Evolutionary conservation across 2,113 vertebrate species (phyloP).

Genomic region (Pseudorasbora parva): DNA sequence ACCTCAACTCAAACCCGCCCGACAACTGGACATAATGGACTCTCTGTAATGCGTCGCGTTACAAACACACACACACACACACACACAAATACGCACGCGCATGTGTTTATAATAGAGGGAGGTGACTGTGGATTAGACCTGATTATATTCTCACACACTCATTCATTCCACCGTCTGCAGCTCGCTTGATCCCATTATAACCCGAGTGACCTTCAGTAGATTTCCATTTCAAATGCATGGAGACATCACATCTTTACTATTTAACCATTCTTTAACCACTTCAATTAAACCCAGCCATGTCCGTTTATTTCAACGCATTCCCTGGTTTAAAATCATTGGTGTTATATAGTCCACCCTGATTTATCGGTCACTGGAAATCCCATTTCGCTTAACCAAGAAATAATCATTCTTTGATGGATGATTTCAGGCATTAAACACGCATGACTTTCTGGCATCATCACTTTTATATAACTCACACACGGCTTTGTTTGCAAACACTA

Average conservation of each 20-base stretch:
- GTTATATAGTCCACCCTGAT: not conserved
- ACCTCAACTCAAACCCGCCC: not conserved
- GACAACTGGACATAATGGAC: not conserved
- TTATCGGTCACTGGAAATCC: not conserved
- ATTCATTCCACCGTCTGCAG: not conserved
- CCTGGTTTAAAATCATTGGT: not conserved
- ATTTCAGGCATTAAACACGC: not conserved
- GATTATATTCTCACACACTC: slow-evolving; percentile 25
- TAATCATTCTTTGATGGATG: not conserved
- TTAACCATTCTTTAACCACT: not conserved
- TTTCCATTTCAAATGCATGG: slow-evolving; percentile 23
- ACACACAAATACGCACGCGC: too few species aligned
- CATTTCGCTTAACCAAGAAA: not conserved
- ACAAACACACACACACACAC: not conserved
- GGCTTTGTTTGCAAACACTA: slow-evolving; percentile 48
- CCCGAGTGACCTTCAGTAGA: slow-evolving; percentile 27
- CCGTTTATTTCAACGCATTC: not conserved
- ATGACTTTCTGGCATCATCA: not conserved
- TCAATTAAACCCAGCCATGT: not conserved
- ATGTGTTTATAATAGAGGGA: not conserved
- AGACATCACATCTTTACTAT: not conserved
- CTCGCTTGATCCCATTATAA: not conserved
- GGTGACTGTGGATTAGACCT: not conserved
- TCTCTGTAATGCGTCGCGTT: not conserved
- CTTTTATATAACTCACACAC: slow-evolving; percentile 58